Base-by-base conservation (phyloP, 1,140 invertebrate species). In the Pteromalus puparum region DNA sequence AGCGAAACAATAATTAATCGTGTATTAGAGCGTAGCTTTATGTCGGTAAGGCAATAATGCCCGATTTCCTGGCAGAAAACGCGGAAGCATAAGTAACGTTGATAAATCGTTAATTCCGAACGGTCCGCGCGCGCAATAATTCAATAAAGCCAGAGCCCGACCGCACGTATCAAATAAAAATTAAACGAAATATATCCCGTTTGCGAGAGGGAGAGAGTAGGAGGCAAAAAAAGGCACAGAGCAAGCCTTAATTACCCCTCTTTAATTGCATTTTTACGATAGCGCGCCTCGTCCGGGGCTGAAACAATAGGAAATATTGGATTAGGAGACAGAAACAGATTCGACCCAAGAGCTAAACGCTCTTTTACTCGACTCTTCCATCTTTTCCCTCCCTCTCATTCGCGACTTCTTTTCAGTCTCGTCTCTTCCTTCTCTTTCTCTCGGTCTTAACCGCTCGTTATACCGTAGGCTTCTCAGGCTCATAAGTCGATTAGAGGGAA, bases 401-500 rank as follows among this genome's bases (percentile, higher is more conserved):
- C 74, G 46, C 24, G 18, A 83, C 24, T 83, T 73, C 42, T 61
- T 68, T 26, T 24, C n/a, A 26, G 30, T 5, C 30, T 1, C 24
- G 30, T 65, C 81, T 42, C 48, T 70, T 46, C 42, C 30, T 26
- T 15, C 30, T 76, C 67, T 82, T 46, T 74, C 9, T 61, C 9
- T 38, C n/a, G 5, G 26, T 70, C n/a, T 61, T 67, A 75, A 75
- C 61, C 61, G 67, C 77, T 79, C 75, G 70, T 81, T 83, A 83
- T n/a, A 30, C 78, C 80, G 67, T 78, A 74, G 86, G 75, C 82
- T 79, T 82, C 77, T 84, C 80, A 53, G n/a, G 65, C 67, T 42
- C 74, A 46, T 83, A 85, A 85, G 80, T 85, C 84, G 79, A 78
- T 85, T 85, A 85, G 74, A 72, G 74, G 65, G 80, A 85, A 85